These are phyloP conservation scores for Trichonephila inaurata DNA, from an alignment of 1,140 invertebrate genomes.

Conservation along the genomic window DNA sequence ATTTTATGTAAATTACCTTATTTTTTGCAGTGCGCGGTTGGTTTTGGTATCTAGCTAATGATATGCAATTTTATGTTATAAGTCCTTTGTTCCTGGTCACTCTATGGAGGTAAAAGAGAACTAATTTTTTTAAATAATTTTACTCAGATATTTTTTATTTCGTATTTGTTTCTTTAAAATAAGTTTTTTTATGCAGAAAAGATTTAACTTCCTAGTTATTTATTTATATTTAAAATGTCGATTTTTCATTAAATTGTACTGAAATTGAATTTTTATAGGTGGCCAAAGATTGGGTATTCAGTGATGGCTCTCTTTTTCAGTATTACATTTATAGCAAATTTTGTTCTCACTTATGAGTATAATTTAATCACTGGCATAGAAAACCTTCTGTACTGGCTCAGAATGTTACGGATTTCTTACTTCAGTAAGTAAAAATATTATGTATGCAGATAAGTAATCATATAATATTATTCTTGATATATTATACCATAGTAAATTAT, in stretches of 20 bases:
- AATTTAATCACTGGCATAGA: background rate
- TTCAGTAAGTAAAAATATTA: background rate
- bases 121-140: background rate
- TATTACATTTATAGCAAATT: background rate
- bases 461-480: background rate
- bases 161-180: background rate
- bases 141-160: background rate
- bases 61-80: constrained; percentile 72
- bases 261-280: background rate
- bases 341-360: constrained; percentile 23
- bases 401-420: background rate
- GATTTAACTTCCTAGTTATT: background rate
- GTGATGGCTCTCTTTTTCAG: constrained; percentile 7
- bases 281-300: constrained; percentile 49
- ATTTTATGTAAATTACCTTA: too few species aligned
- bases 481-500: background rate
- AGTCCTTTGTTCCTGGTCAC: constrained; percentile 2
- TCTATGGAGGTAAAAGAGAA: constrained; percentile 46
- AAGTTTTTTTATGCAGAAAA: background rate
- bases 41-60: constrained; percentile 71
- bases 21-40: constrained; percentile 61
- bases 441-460: background rate
- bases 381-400: background rate
- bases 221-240: background rate
- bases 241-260: too few species aligned